Evolutionary conservation across 2,888 invertebrate species (phyloP).

Genomic region (Balanococcus diminutus): DNA sequence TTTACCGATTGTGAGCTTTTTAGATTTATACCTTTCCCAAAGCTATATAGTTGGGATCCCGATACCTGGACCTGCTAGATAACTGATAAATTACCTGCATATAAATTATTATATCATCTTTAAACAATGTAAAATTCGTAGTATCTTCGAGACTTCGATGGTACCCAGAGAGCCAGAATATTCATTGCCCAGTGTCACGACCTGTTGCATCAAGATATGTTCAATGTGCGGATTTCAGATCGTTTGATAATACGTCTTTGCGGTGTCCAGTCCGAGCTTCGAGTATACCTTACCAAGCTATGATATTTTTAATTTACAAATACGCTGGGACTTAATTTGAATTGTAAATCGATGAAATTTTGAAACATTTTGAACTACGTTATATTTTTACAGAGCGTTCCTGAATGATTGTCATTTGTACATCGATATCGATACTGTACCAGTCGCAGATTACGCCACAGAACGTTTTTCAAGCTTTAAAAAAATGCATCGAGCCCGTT

Average conservation of each 20-base stretch:
- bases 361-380: not conserved
- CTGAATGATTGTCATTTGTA: not conserved
- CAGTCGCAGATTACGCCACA: not conserved
- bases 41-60: not conserved
- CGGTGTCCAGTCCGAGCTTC: not conserved
- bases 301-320: not conserved
- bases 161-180: not conserved
- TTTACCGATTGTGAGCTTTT: not conserved
- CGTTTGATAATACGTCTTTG: slow-evolving; percentile 19
- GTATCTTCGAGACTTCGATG: not conserved
- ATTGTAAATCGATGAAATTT: not conserved
- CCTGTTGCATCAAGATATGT: slow-evolving; percentile 18
- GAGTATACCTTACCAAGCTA: not conserved
- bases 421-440: not conserved
- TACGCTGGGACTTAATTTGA: not conserved
- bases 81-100: slow-evolving; percentile 4
- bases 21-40: not conserved
- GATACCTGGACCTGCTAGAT: not conserved
- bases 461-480: not conserved
- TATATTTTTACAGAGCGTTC: not conserved
- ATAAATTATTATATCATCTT: slow-evolving; percentile 29
- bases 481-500: not conserved
- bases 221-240: not conserved
- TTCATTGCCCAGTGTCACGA: not conserved
- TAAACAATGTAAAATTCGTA: slow-evolving; percentile 20